Evolutionary conservation across 2,797 vertebrate genomes (phyloP).

Genomic region (Macropodus opercularis): DNA sequence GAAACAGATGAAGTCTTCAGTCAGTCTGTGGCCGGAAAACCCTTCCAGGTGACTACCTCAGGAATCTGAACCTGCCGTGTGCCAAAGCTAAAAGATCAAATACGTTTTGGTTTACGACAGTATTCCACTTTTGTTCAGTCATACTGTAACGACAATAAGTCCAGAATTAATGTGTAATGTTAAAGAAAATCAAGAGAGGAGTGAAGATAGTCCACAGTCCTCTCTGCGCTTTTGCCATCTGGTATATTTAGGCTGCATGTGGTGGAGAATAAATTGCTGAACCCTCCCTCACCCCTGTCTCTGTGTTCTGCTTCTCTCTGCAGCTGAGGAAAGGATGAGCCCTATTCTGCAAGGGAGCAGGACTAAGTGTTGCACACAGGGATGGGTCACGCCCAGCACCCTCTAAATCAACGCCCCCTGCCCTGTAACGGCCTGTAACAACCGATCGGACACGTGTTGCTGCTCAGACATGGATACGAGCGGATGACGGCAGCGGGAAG

Average conservation of each 20-base stretch:
- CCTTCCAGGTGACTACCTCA: no score
- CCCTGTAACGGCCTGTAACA: background rate
- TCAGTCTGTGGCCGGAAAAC: no score
- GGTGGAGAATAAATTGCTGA: slow-evolving; percentile 57
- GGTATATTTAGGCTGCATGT: slow-evolving; percentile 41
- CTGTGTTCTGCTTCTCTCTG: slow-evolving; percentile 27
- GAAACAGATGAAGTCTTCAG: no score
- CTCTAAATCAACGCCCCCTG: background rate
- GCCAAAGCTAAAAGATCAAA: no score
- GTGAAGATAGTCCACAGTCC: no score
- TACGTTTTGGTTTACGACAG: no score
- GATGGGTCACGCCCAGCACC: slow-evolving; percentile 21
- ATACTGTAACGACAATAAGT: no score
- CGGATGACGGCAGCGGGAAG: slow-evolving; percentile 50
- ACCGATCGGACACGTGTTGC: background rate
- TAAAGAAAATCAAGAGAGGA: no score
- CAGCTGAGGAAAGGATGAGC: slow-evolving; percentile 51
- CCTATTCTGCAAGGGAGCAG: slow-evolving; percentile 18
- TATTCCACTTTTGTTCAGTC: no score
- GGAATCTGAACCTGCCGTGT: no score
- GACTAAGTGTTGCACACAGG: slow-evolving; percentile 25
- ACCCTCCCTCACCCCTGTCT: slow-evolving; percentile 20
- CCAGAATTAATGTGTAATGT: no score
- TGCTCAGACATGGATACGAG: slow-evolving; percentile 41
- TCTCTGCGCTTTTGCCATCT: slow-evolving; percentile 37